A percentile compares a stretch with the other conserved stretches of the same genome.
Evolutionary conservation across 1,140 invertebrate species (phyloP).

Genomic region (Eumaeus atala): DNA sequence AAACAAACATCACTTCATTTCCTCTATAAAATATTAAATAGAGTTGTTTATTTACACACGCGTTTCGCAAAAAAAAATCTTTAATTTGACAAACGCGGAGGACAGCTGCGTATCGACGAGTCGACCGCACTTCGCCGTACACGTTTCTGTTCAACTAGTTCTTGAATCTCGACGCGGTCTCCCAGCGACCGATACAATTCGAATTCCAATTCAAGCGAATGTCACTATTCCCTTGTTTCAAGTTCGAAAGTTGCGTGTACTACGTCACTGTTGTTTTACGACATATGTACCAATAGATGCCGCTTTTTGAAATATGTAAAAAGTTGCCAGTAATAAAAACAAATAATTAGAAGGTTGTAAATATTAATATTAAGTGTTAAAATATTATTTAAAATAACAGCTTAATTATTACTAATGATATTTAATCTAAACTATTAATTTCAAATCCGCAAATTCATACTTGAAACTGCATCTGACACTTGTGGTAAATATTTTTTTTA

Average conservation of each 20-base stretch:
- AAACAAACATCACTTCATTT: constrained; percentile 69
- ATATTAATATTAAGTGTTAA: not conserved
- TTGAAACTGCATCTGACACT: no score
- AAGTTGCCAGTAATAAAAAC: constrained; percentile 11
- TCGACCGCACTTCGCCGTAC: constrained; percentile 72
- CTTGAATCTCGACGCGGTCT: constrained; percentile 25
- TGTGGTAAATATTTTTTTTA: no score
- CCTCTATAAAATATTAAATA: constrained; percentile 57
- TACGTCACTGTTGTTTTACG: constrained; percentile 31
- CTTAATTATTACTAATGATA: not conserved
- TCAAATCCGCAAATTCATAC: no score
- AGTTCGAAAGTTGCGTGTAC: constrained; percentile 57
- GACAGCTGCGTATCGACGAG: constrained; percentile 70
- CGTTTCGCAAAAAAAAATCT: constrained; percentile 63
- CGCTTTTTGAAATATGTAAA: constrained; percentile 5
- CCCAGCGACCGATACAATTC: constrained; percentile 42
- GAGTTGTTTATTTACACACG: constrained; percentile 69
- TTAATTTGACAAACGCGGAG: constrained; percentile 60
- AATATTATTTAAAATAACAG: not conserved
- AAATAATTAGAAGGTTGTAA: not conserved
- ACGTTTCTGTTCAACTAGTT: constrained; percentile 57
- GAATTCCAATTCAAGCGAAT: constrained; percentile 55
- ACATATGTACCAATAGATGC: constrained; percentile 24
- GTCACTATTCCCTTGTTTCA: constrained; percentile 53
- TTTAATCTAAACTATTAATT: no score